Evolutionary conservation across 2,888 invertebrate genomes (phyloP).

Genomic region (Galerucella pusilla): DNA sequence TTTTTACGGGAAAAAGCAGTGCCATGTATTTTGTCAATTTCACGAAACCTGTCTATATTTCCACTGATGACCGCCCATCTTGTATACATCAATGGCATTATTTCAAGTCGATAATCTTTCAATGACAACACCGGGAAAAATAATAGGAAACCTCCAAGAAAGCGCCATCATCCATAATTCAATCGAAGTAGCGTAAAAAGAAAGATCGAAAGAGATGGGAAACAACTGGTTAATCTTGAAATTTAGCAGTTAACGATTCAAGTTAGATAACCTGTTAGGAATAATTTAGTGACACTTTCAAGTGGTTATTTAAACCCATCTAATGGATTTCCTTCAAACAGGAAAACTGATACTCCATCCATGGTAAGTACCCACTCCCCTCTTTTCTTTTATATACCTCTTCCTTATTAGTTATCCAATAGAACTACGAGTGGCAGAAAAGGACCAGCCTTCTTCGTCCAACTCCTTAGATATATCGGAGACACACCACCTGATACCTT

Average conservation of each 20-base stretch:
- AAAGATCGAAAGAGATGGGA: slow-evolving; percentile 23
- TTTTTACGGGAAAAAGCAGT: background rate
- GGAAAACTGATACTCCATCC: too few species aligned
- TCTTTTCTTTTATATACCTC: too few species aligned
- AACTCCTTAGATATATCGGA: too few species aligned
- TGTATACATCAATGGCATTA: slow-evolving; percentile 29
- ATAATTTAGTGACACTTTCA: too few species aligned
- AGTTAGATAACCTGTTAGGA: background rate
- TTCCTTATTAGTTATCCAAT: too few species aligned
- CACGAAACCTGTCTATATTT: slow-evolving; percentile 18
- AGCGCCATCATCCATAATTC: slow-evolving; percentile 43
- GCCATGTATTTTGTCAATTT: background rate
- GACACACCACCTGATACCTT: too few species aligned
- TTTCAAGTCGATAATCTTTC: slow-evolving; percentile 33
- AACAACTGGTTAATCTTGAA: background rate
- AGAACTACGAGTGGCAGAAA: too few species aligned
- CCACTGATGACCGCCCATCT: slow-evolving; percentile 26
- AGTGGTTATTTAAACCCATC: too few species aligned
- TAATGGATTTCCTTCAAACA: too few species aligned
- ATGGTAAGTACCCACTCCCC: too few species aligned
- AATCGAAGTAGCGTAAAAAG: slow-evolving; percentile 12
- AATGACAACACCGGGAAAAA: slow-evolving; percentile 36
- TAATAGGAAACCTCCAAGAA: slow-evolving; percentile 37
- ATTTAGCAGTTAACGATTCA: background rate
- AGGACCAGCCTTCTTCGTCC: too few species aligned